phyloP scores from a whole-genome alignment of 2,888 invertebrate species.

The Chelonus formosanus region DNA sequence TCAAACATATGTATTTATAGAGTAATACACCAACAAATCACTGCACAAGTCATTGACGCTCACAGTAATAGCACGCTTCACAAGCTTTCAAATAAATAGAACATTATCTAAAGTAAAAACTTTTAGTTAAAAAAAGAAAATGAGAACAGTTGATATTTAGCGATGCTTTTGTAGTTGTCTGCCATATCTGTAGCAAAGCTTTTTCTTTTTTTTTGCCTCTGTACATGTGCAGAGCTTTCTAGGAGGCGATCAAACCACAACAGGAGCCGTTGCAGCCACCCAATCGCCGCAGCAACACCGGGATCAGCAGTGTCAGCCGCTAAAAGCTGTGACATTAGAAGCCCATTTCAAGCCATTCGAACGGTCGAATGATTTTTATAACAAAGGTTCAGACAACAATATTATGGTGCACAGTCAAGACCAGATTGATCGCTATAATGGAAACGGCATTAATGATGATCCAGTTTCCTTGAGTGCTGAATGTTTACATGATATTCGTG shows the following conservation, averaged over 20 bases:
- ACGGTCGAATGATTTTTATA: too few relatives aligned
- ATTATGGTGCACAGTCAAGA: conserved; percentile 26
- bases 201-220: conserved; percentile 61
- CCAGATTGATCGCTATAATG: conserved; percentile 45
- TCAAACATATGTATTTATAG: too few relatives aligned
- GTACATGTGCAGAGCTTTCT: conserved; percentile 64
- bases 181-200: conserved; percentile 62
- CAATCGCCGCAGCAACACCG: conserved; percentile 60
- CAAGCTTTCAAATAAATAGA: neutral
- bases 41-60: too few relatives aligned
- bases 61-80: neutral
- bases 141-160: conserved; percentile 37
- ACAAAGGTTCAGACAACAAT: neutral
- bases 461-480: conserved; percentile 48
- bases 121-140: conserved; percentile 23
- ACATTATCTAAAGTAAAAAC: conserved; percentile 2
- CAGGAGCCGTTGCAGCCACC: conserved; percentile 52
- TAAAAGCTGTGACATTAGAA: conserved; percentile 58
- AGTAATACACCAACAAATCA: too few relatives aligned
- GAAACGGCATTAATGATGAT: conserved; percentile 43
- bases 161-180: conserved; percentile 60
- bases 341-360: too few relatives aligned
- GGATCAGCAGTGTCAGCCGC: conserved; percentile 62
- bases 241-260: conserved; percentile 60
- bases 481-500: conserved; percentile 49